Evolutionary conservation across 2,113 vertebrate species (phyloP), one percentile per base, ranked within the genome.

Genomic region (Tapirus terrestris): DNA sequence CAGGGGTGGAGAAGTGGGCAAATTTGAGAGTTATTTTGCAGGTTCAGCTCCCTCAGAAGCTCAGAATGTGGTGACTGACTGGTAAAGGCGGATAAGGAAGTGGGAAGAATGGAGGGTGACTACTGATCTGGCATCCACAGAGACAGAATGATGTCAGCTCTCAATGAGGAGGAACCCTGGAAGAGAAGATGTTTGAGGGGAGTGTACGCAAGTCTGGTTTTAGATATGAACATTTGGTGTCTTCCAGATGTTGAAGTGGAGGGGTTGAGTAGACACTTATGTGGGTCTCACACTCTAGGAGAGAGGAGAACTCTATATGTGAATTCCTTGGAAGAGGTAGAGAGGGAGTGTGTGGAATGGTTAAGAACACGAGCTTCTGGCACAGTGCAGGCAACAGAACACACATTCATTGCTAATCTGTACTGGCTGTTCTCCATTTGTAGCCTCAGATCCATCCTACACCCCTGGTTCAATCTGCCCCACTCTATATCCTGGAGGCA

Each of bases 281-380:
- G 13, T 6, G 25, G 10, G 33, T 82, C 61, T 39, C 25, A n/a
- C 6, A 67, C 29, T 72, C 14, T 6, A 45, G 0, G 27, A 72
- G 6, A 56, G 17, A 88, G 10, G 16, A 27, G 6, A 8, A 29
- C 17, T 53, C 65, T 51, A 2, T 13, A 7, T 21, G 13, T 0
- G 2, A 3, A 8, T 27, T 48, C 43, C 33, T 70, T 36, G 21
- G 29, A 63, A 87, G 13, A 87, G 36, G 25, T 0, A 14, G 25
- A 33, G 56, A 51, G 36, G 33, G 43, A 13, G 1, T 10, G 29
- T 0, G 6, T 18, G 27, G 6, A 1, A 31, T 23, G 43, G 20
- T 39, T 53, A 53, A 12, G 39, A 48, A 81, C 1, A 2, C 7
- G 20, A 92, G 6, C 1, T 29, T 43, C 65, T 13, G 63, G 25